Conservation (phyloP, 2,888 invertebrate genomes). For the Pseudococcus jackbeardsleyi region DNA sequence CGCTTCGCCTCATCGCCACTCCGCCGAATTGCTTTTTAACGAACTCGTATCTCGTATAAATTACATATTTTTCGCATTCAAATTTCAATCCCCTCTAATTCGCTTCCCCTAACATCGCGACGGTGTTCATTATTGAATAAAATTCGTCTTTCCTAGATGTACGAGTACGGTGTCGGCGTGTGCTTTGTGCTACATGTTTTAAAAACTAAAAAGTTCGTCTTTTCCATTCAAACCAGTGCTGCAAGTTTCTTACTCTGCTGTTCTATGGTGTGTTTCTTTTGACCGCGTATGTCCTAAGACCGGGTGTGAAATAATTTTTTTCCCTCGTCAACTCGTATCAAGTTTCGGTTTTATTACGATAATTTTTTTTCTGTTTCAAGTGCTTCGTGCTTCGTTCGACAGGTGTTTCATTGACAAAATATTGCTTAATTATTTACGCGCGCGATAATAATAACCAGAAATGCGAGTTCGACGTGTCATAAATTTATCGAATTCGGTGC, state of each 20-base stretch:
- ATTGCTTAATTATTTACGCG: slow-evolving; percentile 6
- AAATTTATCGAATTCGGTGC: slow-evolving; percentile 2
- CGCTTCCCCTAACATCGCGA: background rate
- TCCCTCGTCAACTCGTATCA: slow-evolving; percentile 3
- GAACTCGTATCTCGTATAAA: slow-evolving; percentile 6
- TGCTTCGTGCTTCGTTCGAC: background rate
- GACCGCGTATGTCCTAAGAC: background rate
- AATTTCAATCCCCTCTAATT: background rate
- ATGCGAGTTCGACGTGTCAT: slow-evolving; percentile 19
- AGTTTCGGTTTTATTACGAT: slow-evolving; percentile 5
- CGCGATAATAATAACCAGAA: slow-evolving; percentile 15
- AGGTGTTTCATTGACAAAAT: slow-evolving; percentile 39
- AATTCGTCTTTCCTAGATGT: background rate
- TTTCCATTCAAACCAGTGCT: background rate
- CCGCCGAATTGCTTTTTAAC: slow-evolving; percentile 50
- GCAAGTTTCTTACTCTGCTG: background rate
- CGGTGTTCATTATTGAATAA: background rate
- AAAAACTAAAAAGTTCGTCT: background rate
- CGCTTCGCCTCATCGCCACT: background rate
- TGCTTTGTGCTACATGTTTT: background rate
- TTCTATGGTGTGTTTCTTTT: background rate
- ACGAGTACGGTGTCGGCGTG: background rate
- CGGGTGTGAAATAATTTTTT: slow-evolving; percentile 25
- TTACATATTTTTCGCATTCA: background rate
- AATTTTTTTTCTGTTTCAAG: background rate